phyloP scores from a whole-genome alignment of 2,888 invertebrate genomes.

The Eupithecia insigniata region DNA sequence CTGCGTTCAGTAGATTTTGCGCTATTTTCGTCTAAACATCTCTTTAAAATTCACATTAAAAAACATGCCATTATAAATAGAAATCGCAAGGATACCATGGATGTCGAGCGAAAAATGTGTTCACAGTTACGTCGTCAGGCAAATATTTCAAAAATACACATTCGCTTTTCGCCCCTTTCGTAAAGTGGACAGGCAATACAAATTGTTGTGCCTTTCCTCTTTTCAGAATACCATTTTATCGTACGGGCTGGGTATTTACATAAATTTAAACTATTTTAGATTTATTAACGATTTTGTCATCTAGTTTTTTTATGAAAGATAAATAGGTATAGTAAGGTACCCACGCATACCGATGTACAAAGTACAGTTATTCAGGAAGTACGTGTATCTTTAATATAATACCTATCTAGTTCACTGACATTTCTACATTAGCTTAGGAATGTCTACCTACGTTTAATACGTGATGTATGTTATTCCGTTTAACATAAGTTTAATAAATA shows the following conservation, averaged over 20 bases:
- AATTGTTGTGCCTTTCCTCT: neutral
- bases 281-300: neutral
- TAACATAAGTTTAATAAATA: no score
- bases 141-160: neutral
- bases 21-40: neutral
- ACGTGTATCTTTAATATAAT: no score
- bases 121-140: no score
- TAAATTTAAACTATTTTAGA: neutral
- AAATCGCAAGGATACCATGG: neutral
- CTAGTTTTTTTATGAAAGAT: no score
- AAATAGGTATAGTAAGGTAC: neutral
- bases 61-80: neutral
- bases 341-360: no score
- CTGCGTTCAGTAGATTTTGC: neutral
- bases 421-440: no score
- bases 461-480: no score
- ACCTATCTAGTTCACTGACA: no score
- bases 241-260: neutral
- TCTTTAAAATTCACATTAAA: no score
- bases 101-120: neutral
- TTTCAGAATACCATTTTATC: neutral
- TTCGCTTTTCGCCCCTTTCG: neutral
- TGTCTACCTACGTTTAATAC: no score
- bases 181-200: neutral
- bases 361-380: no score